Percentiles rank a stretch among this genome's conserved stretches.
These are phyloP conservation scores for Mesitornis unicolor DNA, from an alignment of 2,113 vertebrate species.

Conservation along the genomic window DNA sequence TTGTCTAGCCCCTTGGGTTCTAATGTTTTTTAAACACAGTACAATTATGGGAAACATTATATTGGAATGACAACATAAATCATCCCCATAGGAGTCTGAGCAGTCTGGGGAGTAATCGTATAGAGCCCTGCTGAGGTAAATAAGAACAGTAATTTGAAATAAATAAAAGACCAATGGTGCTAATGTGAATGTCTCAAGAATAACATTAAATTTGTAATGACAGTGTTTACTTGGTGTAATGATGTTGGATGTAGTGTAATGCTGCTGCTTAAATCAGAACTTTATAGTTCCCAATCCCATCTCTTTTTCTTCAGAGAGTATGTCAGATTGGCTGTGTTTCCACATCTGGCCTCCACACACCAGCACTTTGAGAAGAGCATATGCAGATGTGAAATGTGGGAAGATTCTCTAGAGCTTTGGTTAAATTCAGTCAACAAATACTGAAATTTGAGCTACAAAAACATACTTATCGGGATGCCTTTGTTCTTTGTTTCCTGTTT, in stretches of 20 bases:
- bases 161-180: slow-evolving; percentile 73
- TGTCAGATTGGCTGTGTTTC: not conserved
- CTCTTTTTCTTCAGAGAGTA: slow-evolving; percentile 1
- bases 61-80: slow-evolving; percentile 58
- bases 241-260: slow-evolving; percentile 12
- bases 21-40: slow-evolving; percentile 70
- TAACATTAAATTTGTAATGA: slow-evolving; percentile 45
- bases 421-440: not conserved
- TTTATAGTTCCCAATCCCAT: not conserved
- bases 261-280: slow-evolving; percentile 2
- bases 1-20: slow-evolving; percentile 64
- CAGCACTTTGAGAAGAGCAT: not conserved
- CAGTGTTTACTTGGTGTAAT: slow-evolving; percentile 46
- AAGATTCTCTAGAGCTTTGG: not conserved
- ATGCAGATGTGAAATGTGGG: not conserved
- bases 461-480: not conserved
- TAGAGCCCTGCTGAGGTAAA: slow-evolving; percentile 68
- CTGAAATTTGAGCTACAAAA: not conserved
- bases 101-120: slow-evolving; percentile 34
- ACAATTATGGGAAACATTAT: slow-evolving; percentile 64
- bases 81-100: slow-evolving; percentile 53
- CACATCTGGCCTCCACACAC: not conserved
- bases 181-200: slow-evolving; percentile 74
- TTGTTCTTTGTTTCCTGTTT: not conserved
- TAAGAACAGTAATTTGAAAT: slow-evolving; percentile 77